These are phyloP conservation scores for Schizaphis graminum DNA, from an alignment of 2,888 invertebrate species.

Conservation along the genomic window DNA sequence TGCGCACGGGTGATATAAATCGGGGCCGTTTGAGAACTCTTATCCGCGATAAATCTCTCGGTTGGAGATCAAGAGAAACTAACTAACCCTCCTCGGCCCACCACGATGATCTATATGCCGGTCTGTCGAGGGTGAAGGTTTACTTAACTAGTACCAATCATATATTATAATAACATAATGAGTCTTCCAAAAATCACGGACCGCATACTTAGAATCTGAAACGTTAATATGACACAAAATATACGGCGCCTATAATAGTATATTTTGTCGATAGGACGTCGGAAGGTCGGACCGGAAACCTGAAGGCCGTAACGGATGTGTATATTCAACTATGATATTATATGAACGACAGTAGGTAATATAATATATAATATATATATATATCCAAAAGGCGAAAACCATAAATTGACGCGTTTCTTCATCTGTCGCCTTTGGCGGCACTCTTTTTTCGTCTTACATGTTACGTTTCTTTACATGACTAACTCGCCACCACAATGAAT, in stretches of 20 bases:
- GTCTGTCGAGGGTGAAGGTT: not conserved
- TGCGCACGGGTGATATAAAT: not conserved
- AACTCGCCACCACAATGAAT: not conserved
- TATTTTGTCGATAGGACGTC: not conserved
- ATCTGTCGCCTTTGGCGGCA: constrained; percentile 2
- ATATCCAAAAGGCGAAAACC: not conserved
- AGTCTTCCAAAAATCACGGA: not conserved
- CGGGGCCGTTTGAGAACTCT: not conserved
- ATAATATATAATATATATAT: too few species aligned
- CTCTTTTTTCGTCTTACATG: not conserved
- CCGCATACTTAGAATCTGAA: not conserved
- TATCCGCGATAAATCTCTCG: not conserved
- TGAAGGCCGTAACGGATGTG: not conserved
- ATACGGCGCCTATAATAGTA: not conserved
- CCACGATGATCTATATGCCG: not conserved
- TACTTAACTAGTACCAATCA: not conserved
- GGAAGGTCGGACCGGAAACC: not conserved
- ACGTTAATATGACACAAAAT: not conserved
- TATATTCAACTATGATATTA: not conserved
- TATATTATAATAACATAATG: not conserved
- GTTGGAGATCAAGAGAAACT: not conserved
- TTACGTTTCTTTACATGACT: not conserved
- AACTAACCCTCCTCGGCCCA: not conserved
- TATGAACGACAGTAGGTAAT: not conserved
- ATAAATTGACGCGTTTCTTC: not conserved